These are phyloP conservation scores for Macrophya alboannulata DNA, from an alignment of 2,888 invertebrate genomes.

Conservation along the genomic window DNA sequence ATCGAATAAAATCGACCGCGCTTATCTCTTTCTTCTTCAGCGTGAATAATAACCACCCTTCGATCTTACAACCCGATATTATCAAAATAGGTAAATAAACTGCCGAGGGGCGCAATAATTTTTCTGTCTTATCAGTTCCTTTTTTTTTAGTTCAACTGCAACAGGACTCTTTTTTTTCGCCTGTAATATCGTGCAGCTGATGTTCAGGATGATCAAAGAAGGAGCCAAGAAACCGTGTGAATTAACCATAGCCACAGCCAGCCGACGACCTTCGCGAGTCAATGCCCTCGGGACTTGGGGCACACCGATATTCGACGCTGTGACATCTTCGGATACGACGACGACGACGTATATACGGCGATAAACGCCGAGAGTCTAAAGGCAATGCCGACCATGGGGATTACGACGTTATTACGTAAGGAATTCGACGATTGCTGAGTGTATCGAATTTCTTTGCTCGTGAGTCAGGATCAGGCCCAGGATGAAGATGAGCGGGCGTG, in stretches of 20 bases:
- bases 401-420: conserved; percentile 53
- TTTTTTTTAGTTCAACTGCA: not conserved
- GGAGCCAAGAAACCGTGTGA: conserved; percentile 21
- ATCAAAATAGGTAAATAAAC: not conserved
- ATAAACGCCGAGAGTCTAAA: conserved; percentile 31
- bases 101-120: not conserved
- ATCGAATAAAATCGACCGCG: conserved; percentile 12
- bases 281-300: conserved; percentile 23
- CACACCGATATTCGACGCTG: conserved; percentile 35
- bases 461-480: conserved; percentile 41
- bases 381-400: conserved; percentile 26
- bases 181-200: not conserved
- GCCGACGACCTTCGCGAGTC: conserved; percentile 47
- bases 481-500: not conserved
- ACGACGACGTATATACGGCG: not conserved
- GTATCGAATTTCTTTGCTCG: conserved; percentile 48
- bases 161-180: not conserved
- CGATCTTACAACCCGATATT: not conserved
- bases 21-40: not conserved
- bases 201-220: not conserved
- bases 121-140: not conserved
- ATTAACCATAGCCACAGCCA: not conserved
- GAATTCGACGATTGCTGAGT: conserved; percentile 42
- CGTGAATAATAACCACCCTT: conserved; percentile 5
- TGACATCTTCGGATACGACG: conserved; percentile 28